These are phyloP conservation scores for Urocynchramus pylzowi DNA, from an alignment of 2,113 vertebrate genomes.

Conservation along the genomic window DNA sequence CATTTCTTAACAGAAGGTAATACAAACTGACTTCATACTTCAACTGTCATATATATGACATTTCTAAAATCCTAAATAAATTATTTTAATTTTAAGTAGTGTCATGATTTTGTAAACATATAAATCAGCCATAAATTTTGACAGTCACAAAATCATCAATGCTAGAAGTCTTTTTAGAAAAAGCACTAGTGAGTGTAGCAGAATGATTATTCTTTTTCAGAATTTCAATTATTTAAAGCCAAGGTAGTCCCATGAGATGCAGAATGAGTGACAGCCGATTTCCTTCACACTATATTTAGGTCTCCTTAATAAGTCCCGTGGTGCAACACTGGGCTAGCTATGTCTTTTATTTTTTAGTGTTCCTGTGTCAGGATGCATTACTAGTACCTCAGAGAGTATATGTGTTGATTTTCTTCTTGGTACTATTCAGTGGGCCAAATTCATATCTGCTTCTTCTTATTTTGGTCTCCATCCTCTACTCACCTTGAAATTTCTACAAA, in stretches of 20 bases:
- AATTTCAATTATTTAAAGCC: not conserved
- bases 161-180: not conserved
- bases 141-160: not conserved
- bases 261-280: not conserved
- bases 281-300: not conserved
- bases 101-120: not conserved
- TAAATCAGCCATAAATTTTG: not conserved
- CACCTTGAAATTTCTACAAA: not conserved
- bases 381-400: not conserved
- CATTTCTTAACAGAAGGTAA: not conserved
- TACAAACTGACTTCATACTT: not conserved
- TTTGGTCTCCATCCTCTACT: not conserved
- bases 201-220: not conserved
- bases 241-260: not conserved
- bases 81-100: not conserved
- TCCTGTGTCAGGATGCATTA: not conserved
- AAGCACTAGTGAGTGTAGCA: not conserved
- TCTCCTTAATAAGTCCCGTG: not conserved
- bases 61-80: not conserved
- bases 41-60: not conserved
- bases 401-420: not conserved
- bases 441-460: not conserved
- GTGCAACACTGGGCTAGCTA: not conserved
- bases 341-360: not conserved
- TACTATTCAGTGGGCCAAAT: not conserved